Base-by-base conservation (phyloP, 2,888 invertebrate genomes). In the Therioaphis trifolii region DNA sequence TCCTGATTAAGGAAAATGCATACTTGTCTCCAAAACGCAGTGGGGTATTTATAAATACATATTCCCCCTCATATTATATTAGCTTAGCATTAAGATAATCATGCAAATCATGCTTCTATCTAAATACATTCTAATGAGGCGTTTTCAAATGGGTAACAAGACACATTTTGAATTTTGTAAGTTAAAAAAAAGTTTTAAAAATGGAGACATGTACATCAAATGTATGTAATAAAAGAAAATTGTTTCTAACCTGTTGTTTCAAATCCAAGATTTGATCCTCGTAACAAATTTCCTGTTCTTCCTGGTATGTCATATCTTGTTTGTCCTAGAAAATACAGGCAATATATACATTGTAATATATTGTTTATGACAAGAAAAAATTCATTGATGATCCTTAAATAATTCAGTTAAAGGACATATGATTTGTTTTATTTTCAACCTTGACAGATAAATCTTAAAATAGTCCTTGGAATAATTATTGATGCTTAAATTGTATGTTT, bases 81-180 rank as follows among this genome's bases (percentile, higher is more conserved):
- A 55, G n/a, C n/a, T 55, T 55, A 79, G 27, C n/a, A 69, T 55
- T 82, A 82, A 63, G n/a, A 61, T 80, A 72, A 61, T 82, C 72
- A 82, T 72, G 82, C 82, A 82, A 74, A 55, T 79, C 78, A 79
- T 79, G 78, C 78, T 69, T 69, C 55, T 78, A 78, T 68, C 77
- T 79, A 79, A 43, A n/a, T 55, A 55, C 43, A 52, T 24, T 69
- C 78, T 79, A 55, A 55, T 78, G 27, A 78, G 68, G 27, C 52
- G 40, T 55, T 55, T 69, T 66, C 15, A 68, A 78, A 66, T 66
- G 21, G 15, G 18, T 68, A 74, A 63, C 49, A 82, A 82, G 82
- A 82, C 72, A 80, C 80, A 82, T 82, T 74, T 82, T 82, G 82
- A 82, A 80, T 74, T 82, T 66, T n/a, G n/a, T n/a, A n/a, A n/a